Percentiles rank a stretch among this genome's conserved stretches.
Conservation (phyloP, 2,113 vertebrate species). For the Oceanites oceanicus region DNA sequence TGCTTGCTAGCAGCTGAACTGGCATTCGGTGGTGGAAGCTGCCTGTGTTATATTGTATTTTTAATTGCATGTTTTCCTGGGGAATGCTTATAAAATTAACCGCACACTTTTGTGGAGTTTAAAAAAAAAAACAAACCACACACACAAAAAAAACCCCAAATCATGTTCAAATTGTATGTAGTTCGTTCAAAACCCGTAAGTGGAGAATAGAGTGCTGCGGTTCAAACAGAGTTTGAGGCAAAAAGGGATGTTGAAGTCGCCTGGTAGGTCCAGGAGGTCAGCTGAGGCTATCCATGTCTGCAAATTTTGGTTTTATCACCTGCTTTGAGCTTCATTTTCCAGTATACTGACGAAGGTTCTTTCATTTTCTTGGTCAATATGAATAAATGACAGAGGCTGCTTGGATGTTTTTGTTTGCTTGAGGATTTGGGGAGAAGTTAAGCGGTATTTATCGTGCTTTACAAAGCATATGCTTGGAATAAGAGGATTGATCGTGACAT, state of each 20-base stretch:
- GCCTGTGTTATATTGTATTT: background rate
- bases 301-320: background rate
- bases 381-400: background rate
- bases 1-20: background rate
- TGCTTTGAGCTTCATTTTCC: background rate
- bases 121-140: background rate
- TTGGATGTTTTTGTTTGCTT: background rate
- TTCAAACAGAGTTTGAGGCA: background rate
- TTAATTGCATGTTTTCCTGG: background rate
- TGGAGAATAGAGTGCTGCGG: background rate
- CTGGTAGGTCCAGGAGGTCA: background rate
- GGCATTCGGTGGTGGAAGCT: background rate
- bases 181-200: background rate
- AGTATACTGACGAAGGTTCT: rapidly evolving
- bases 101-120: background rate
- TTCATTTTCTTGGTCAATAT: background rate
- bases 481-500: background rate
- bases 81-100: background rate
- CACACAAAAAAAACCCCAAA: background rate
- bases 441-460: background rate
- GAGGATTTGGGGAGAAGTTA: background rate
- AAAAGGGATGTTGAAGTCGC: background rate
- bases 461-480: background rate
- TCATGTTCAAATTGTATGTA: rapidly evolving
- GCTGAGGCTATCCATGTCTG: background rate